Evolutionary conservation across 1,140 invertebrate genomes (phyloP), one percentile per base, ranked within the genome.

Genomic region (Drosophila pruinosa): DNA sequence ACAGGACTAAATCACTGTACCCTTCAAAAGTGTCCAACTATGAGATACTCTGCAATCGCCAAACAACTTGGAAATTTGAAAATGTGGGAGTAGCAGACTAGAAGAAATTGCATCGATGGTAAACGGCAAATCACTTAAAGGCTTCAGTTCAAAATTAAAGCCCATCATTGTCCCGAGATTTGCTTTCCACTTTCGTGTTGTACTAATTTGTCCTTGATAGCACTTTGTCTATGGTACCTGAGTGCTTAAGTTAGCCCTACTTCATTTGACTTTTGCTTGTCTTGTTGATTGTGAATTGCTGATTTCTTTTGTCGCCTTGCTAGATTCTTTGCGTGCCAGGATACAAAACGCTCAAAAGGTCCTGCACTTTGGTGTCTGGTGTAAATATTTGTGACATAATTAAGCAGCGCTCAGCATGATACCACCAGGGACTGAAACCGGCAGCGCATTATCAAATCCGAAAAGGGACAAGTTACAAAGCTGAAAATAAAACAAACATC

Each of bases 321-420:
- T 75, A 75, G 78, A 82, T 88, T 72, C 82, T 62, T 81, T 77
- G 81, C 81, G 82, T 88, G 82, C 61, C 81, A 64, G 59, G 70
- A 80, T 58, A 88, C 70, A 54, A 64, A 59, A 52, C 34, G 54
- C 34, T 24, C 43, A 36, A 63, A 78, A 64, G 69, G 85, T 67
- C 50, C 69, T 67, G 73, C 38, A 43, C 38, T 45, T 69, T 36
- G 57, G 50, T 61, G 50, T 47, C 71, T 58, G 82, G 78, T 88
- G 82, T 86, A 86, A 86, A 86, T 86, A 86, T 86, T 86, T 86
- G 82, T 86, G 81, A 85, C 81, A 85, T 85, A 86, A 86, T 86
- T 86, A 86, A 86, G 82, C 82, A 69, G 56, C 52, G 64, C 61
- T 65, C 58, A 50, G 59, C 73, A 61, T 76, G 73, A 75, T 75